These are phyloP conservation scores for Muntiacus reevesi DNA, from an alignment of 2,113 vertebrate genomes.

Conservation along the genomic window DNA sequence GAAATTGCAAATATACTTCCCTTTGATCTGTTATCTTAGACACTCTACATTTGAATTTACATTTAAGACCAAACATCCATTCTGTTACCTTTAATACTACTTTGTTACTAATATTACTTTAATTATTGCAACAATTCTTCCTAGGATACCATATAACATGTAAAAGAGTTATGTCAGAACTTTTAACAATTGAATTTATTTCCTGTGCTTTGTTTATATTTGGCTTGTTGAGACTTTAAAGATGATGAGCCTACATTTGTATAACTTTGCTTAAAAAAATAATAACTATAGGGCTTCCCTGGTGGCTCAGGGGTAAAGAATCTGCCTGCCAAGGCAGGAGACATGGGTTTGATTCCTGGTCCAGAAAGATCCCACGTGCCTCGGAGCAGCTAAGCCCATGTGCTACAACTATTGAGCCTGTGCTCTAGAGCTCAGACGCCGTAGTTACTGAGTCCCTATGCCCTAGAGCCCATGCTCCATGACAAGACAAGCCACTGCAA, in stretches of 20 bases:
- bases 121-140: not conserved
- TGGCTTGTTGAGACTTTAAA: conserved; percentile 12
- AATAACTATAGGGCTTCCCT: not conserved
- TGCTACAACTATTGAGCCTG: not conserved
- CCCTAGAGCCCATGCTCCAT: not conserved
- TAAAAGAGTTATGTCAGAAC: not conserved
- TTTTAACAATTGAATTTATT: not conserved
- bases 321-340: not conserved
- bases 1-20: not conserved
- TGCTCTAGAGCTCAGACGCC: not conserved
- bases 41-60: not conserved
- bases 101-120: not conserved
- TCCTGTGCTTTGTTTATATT: not conserved
- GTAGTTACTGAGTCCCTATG: not conserved
- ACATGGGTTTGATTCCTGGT: not conserved
- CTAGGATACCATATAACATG: not conserved
- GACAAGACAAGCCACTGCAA: not conserved
- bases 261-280: not conserved
- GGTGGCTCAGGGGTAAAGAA: not conserved
- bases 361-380: not conserved
- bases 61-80: not conserved
- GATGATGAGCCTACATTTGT: not conserved
- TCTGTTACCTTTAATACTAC: not conserved
- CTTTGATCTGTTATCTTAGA: not conserved
- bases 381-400: not conserved